Evolutionary conservation across 2,113 vertebrate genomes (phyloP).

Genomic region (Phainopepla nitens): DNA sequence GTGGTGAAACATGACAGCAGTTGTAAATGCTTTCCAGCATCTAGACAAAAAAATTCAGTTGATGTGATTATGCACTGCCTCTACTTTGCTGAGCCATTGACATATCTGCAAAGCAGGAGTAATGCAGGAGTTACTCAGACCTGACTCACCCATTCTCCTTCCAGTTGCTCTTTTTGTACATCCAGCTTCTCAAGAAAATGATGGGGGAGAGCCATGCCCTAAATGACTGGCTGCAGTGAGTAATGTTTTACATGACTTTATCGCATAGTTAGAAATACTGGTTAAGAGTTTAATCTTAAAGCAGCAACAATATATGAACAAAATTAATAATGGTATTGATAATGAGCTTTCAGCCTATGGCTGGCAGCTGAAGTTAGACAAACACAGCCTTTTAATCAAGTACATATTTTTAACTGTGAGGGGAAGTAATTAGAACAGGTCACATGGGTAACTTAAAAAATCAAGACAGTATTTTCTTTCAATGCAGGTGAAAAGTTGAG

Average conservation of each 20-base stretch:
- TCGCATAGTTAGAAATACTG: neutral
- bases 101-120: neutral
- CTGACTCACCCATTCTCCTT: neutral
- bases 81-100: neutral
- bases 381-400: neutral
- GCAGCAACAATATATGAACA: neutral
- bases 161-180: neutral
- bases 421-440: conserved; percentile 1
- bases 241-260: neutral
- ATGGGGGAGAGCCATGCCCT: neutral
- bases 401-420: neutral
- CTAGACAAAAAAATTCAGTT: neutral
- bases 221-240: neutral
- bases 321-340: neutral
- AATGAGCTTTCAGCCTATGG: neutral
- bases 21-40: neutral
- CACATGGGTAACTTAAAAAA: neutral
- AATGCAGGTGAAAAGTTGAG: neutral
- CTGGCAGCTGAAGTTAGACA: neutral
- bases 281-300: neutral
- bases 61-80: neutral
- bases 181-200: neutral
- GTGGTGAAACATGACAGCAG: neutral
- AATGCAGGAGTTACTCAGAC: neutral
- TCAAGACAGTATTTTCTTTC: neutral